Conservation (phyloP, 2,888 invertebrate species). For the Siphlonurus alternatus region DNA sequence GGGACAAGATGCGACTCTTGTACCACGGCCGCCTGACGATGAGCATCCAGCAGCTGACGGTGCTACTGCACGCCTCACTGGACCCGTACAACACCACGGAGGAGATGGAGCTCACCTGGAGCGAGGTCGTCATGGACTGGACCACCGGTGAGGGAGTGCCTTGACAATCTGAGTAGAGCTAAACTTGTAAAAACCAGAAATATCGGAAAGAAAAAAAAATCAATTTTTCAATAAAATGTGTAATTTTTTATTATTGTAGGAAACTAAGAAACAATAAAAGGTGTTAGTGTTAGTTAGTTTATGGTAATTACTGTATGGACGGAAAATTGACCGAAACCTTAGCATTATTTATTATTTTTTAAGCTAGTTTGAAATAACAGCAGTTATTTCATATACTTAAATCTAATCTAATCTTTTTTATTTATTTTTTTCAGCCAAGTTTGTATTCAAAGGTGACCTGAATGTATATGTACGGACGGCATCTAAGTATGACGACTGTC, state of each 20-base stretch:
- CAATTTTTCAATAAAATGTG: too few species aligned
- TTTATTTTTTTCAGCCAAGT: conserved; percentile 39
- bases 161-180: background rate
- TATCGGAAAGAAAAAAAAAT: too few species aligned
- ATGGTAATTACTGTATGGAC: too few species aligned
- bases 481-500: conserved; percentile 97
- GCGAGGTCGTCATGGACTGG: conserved; percentile 86
- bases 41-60: conserved; percentile 72
- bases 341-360: too few species aligned
- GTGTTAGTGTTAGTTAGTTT: too few species aligned
- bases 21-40: conserved; percentile 86
- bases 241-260: background rate
- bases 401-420: background rate
- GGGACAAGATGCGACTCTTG: conserved; percentile 89
- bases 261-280: too few species aligned
- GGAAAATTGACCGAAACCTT: too few species aligned
- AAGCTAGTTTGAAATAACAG: too few species aligned
- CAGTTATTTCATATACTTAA: background rate
- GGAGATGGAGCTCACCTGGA: conserved; percentile 97
- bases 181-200: too few species aligned
- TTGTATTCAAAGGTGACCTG: conserved; percentile 81
- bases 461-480: conserved; percentile 93
- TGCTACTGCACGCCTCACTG: conserved; percentile 83
- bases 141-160: conserved; percentile 49
- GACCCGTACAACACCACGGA: conserved; percentile 99